These are phyloP conservation scores for Timema cristinae DNA, from an alignment of 2,888 invertebrate species.

Conservation along the genomic window DNA sequence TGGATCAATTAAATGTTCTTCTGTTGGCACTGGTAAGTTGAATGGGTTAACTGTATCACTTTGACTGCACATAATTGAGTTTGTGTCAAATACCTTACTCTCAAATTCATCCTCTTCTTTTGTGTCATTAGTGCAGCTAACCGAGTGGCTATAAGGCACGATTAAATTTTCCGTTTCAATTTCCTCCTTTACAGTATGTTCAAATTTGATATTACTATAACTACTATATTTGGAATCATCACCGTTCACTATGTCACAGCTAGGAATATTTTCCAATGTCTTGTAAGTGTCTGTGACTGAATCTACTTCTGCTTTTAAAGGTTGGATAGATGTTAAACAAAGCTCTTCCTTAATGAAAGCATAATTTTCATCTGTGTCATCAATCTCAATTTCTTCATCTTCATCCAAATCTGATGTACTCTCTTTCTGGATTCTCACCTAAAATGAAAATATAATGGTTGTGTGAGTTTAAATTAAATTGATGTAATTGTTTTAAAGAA, in stretches of 20 bases:
- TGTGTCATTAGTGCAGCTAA: not conserved
- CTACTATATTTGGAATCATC: not conserved
- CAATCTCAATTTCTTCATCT: slow-evolving; percentile 54
- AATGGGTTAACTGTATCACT: slow-evolving; percentile 36
- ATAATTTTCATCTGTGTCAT: slow-evolving; percentile 48
- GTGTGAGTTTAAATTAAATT: no score
- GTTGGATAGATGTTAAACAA: not conserved
- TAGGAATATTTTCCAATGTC: no score
- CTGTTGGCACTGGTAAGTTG: slow-evolving; percentile 46
- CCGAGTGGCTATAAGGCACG: not conserved
- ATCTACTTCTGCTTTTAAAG: no score
- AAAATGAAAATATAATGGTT: slow-evolving; percentile 1
- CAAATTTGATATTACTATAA: not conserved
- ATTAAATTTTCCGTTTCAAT: not conserved
- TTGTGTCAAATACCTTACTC: not conserved
- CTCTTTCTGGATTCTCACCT: slow-evolving; percentile 23
- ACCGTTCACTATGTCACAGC: not conserved
- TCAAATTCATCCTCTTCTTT: not conserved
- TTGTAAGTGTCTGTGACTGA: no score
- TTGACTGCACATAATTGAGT: slow-evolving; percentile 2
- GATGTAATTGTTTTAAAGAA: no score
- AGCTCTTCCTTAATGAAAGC: not conserved
- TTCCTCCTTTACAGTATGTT: not conserved
- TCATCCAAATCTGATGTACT: slow-evolving; percentile 37
- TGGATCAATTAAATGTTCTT: slow-evolving; percentile 45